Base-by-base conservation (phyloP, 37 sponge, comb jelly and placozoan genomes). In the Hexactinellida sp. region DNA sequence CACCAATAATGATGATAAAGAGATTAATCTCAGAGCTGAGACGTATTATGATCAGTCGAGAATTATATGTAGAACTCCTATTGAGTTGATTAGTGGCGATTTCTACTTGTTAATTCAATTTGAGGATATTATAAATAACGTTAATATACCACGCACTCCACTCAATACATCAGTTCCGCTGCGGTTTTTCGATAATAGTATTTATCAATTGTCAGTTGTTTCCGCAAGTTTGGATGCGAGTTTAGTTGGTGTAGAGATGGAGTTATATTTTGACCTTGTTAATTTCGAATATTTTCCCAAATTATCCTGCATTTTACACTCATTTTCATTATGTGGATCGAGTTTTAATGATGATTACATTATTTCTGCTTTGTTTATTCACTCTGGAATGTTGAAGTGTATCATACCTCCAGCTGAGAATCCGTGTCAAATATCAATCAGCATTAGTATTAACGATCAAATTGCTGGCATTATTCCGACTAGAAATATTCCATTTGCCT, bases 401-500 rank as follows among this genome's bases (percentile, higher is more conserved):
- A 38, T 36, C 36, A 37, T 95, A 3, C 95, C 95, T 13, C 55
- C 86, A 23, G 84, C 91, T n/a, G n/a, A 36, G 0, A 21, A 34
- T 39, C 90, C 91, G 0, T 95, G 95, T 82, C 85, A 84, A 36
- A 88, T 91, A 3, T 88, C 55, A 0, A 54, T 93, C 24, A 39
- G 34, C 0, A 87, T 95, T 1, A 55, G 85, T 32, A 34, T 93
- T 0, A 90, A 95, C 84, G 93, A 93, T 0, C 93, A 95, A 39
- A 37, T 0, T 9, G 88, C 90, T 37, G 95, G 95, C 0, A 38
- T 82, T 25, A 38, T 91, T 0, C 55, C 28, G 7, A 37, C 89
- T 1, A 36, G 30, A 63, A 28, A 63, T 63, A 21, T 63, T 28
- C 76, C 76, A 21, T 63, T 63, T 23, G 3, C 76, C 13, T 63